Base-by-base conservation (phyloP, 1,140 invertebrate genomes). In the Cotesia glomerata region DNA sequence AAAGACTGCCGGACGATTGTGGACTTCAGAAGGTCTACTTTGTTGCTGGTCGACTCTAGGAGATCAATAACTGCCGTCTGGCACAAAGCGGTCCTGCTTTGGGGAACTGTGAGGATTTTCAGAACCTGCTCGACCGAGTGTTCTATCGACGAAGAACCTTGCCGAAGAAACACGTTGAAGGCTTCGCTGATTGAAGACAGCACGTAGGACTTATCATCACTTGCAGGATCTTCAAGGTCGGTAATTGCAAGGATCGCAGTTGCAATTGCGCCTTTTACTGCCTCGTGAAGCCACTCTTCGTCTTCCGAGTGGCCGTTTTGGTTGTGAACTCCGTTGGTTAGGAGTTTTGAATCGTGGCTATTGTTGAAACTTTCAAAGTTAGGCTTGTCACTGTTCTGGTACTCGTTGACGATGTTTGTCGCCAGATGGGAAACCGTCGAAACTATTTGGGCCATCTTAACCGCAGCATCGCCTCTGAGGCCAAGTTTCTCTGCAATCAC, bases 11-110 rank as follows among this genome's bases (percentile, higher is more conserved):
- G 82, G 5, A 88, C 87, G 0, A 91, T 78, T 1, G 90, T 90
- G 71, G 90, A 89, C 81, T 90, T 91, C 2, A 91, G 84, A 72
- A 91, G 87, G 69, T 91, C 88, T 0, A 91, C 82, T 82, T 91
- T 91, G 49, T 89, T 90, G 67, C 84, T 80, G 3, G 78, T 84
- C 2, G 72, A 75, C n/a, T 84, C 80, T 4, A 87, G 45, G 13
- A 86, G 66, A 45, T 84, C 79, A 0, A 77, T 52, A 3, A 87
- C 71, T 4, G 82, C 79, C 0, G 74, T 74, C 51, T 82, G 80
- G 59, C 84, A 85, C 5, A 87, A 74, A 0, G 39, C 73, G 59
- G 77, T 84, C n/a, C 86, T 73, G 14, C 85, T 87, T 56, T 83
- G 78, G 0, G 84, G 79, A 0, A 82, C 74, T 61, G 80, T 83